These are phyloP conservation scores for Archilochus colubris DNA, from an alignment of 2,113 vertebrate genomes.

Conservation along the genomic window DNA sequence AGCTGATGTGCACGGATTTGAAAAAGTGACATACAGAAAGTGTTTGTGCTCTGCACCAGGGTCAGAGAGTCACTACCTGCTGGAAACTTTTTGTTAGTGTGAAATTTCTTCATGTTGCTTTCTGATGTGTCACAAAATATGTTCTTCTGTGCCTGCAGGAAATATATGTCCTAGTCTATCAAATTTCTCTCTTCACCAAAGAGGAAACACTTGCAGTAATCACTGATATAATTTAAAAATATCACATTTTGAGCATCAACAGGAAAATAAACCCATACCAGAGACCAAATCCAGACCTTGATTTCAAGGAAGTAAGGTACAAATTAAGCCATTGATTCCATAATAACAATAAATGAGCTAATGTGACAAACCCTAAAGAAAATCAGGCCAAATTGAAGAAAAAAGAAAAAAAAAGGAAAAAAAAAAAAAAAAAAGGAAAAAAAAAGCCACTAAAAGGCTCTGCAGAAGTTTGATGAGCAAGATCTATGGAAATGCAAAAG, in stretches of 20 bases:
- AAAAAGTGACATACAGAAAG: not conserved
- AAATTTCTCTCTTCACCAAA: not conserved
- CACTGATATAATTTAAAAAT: not conserved
- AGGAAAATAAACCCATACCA: not conserved
- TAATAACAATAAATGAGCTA: not conserved
- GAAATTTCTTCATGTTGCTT: rapidly evolving
- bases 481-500: not conserved
- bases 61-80: not conserved
- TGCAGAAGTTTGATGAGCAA: not conserved
- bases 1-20: not conserved
- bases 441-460: not conserved
- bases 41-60: not conserved
- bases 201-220: not conserved
- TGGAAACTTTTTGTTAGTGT: not conserved
- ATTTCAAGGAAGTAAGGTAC: not conserved
- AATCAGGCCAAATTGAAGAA: not conserved
- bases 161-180: not conserved
- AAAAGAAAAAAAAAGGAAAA: too few species aligned
- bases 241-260: not conserved
- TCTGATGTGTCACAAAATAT: not conserved
- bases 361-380: not conserved
- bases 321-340: not conserved
- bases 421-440: too few species aligned
- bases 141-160: not conserved
- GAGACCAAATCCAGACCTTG: not conserved